These are phyloP conservation scores for Tipula confusa DNA, from an alignment of 2,888 invertebrate species.

Conservation along the genomic window DNA sequence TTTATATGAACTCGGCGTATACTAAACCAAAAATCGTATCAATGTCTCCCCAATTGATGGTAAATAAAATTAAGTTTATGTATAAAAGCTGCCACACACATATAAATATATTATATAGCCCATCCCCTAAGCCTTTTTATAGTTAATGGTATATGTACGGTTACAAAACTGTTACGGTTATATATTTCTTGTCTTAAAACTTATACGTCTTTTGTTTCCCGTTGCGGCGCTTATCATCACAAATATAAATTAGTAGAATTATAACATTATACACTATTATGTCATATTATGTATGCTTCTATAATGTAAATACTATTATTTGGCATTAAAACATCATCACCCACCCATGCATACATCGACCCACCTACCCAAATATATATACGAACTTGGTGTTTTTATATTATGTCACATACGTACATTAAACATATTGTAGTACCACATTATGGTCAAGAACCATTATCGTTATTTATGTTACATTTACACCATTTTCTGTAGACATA, in stretches of 20 bases:
- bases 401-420: neutral
- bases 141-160: neutral
- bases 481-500: neutral
- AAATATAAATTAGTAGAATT: slow-evolving; percentile 9
- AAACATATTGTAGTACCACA: slow-evolving; percentile 6
- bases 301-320: slow-evolving; percentile 4
- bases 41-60: neutral
- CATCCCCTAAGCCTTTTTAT: neutral
- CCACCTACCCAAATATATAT: neutral
- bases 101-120: neutral
- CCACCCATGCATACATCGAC: neutral
- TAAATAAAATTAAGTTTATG: neutral
- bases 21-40: neutral
- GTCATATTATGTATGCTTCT: neutral
- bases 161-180: neutral
- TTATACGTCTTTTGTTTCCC: neutral
- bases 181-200: neutral
- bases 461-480: slow-evolving; percentile 7
- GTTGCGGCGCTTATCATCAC: neutral
- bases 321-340: slow-evolving; percentile 1
- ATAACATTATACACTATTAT: neutral
- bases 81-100: neutral
- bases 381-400: neutral
- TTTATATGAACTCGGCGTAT: neutral
- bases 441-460: neutral